These are phyloP conservation scores for Drosophila sechellia DNA, from an alignment of 1,140 invertebrate species.

Conservation along the genomic window DNA sequence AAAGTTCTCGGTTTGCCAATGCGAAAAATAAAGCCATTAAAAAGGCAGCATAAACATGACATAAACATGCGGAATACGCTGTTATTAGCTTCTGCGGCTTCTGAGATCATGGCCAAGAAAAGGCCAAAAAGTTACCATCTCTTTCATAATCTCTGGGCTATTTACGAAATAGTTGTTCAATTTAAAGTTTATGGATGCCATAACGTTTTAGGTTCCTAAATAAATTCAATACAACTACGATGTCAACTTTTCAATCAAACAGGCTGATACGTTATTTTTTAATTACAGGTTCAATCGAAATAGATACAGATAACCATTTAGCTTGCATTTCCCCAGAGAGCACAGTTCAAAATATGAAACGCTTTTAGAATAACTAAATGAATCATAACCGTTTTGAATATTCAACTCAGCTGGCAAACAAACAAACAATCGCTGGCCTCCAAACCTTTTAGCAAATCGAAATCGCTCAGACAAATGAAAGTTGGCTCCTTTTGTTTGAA, in stretches of 20 bases:
- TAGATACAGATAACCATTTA: no score
- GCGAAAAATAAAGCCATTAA: conserved; percentile 73
- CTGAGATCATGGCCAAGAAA: conserved; percentile 26
- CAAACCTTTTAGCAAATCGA: conserved; percentile 32
- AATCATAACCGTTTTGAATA: conserved; percentile 27
- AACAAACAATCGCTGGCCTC: background rate
- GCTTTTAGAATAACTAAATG: conserved; percentile 12
- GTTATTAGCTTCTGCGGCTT: conserved; percentile 18
- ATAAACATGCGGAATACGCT: conserved; percentile 55
- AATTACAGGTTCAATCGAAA: no score
- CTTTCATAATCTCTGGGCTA: conserved; percentile 13
- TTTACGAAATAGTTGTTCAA: conserved; percentile 4
- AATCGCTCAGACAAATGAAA: conserved; percentile 21
- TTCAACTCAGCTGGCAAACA: background rate
- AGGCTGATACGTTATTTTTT: background rate
- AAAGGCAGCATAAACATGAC: conserved; percentile 66
- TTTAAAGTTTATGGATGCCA: no score
- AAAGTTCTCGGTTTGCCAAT: conserved; percentile 31
- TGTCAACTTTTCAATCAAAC: conserved; percentile 8
- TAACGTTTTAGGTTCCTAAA: no score
- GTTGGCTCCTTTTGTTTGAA: conserved; percentile 2
- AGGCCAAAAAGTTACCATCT: conserved; percentile 7
- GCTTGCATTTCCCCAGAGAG: conserved; percentile 1
- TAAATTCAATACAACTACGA: no score
- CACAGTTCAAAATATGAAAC: conserved; percentile 12